Base-by-base conservation (phyloP, 1,140 invertebrate species). In the Lucilia sericata region DNA sequence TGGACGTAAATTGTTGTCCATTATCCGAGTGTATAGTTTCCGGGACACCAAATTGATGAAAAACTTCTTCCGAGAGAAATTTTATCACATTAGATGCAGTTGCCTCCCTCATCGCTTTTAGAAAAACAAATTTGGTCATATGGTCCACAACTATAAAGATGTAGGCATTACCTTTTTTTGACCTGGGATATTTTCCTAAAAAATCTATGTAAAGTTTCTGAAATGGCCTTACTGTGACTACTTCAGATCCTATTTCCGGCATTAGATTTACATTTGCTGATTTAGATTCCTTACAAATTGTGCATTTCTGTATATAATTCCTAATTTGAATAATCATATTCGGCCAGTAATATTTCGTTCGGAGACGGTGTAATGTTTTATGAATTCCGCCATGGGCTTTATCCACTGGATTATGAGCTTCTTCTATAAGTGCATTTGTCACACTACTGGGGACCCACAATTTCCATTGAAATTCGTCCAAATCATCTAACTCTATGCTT, bases 61-160 rank as follows among this genome's bases (percentile, higher is more conserved):
- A 74, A 12, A 84, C 47, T 49, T 21, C 8, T 60, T 78, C 47
- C 17, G 78, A 4, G 30, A 65, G 42, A 83, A 19, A 49, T n/a
- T 74, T 12, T 13, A 70, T 60, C 2, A 65, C 34, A 42, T 47
- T 47, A 12, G 19, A 49, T 8, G 36, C 47, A 36, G 65, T 34
- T 3, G 21, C 70, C 8, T 42, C 19, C 47, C 34, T 60, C n/a
- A 83, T 70, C 3, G 65, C 14, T 25, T 74, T 25, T 42, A 65
- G 70, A 74, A 83, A 60, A 17, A 83, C 60, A n/a, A 83, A 65
- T 76, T 83, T 83, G 30, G 55, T 70, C 5, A 47, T 14, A 74
- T 74, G 70, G 12, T 74, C 70, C 19, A 74, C n/a, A 19, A 74
- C 70, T 10, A 74, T 25, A 25, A 74, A 74, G 5, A 74, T 25